phyloP scores from a whole-genome alignment of 2,113 vertebrate species.

The Malurus cyaneus region DNA sequence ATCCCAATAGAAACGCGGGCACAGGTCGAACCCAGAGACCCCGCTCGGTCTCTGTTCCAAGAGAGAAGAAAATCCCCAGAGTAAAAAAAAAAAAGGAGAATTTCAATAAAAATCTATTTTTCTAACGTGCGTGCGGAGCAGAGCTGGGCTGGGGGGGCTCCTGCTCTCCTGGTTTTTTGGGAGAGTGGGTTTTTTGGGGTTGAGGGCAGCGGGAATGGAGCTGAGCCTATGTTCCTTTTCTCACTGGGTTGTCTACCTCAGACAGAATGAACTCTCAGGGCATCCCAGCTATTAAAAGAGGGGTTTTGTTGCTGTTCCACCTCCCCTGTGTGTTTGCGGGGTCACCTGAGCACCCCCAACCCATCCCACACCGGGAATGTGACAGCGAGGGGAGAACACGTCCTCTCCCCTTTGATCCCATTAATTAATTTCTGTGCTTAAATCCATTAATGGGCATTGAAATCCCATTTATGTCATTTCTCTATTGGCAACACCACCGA shows the following conservation, averaged over 20 bases:
- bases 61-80: not conserved
- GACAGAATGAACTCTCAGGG: constrained; percentile 67
- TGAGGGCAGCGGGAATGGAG: not conserved
- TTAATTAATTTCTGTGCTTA: not conserved
- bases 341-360: not conserved
- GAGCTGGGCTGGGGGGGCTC: not conserved
- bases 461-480: not conserved
- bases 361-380: not conserved
- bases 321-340: not conserved
- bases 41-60: not conserved
- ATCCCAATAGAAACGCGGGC: not conserved
- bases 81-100: not conserved
- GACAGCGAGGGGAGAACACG: fast-evolving
- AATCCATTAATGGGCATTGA: not conserved
- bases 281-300: constrained; percentile 64
- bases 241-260: not conserved
- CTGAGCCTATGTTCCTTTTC: not conserved
- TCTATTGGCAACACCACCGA: fast-evolving
- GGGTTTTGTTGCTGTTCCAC: constrained; percentile 47
- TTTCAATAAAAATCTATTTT: constrained; percentile 74
- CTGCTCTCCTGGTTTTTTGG: not conserved
- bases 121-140: constrained; percentile 30
- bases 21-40: not conserved
- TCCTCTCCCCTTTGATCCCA: not conserved
- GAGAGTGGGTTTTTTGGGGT: not conserved